Base-by-base conservation (phyloP, 1,140 invertebrate species). In the Anagrus nilaparvatae region DNA sequence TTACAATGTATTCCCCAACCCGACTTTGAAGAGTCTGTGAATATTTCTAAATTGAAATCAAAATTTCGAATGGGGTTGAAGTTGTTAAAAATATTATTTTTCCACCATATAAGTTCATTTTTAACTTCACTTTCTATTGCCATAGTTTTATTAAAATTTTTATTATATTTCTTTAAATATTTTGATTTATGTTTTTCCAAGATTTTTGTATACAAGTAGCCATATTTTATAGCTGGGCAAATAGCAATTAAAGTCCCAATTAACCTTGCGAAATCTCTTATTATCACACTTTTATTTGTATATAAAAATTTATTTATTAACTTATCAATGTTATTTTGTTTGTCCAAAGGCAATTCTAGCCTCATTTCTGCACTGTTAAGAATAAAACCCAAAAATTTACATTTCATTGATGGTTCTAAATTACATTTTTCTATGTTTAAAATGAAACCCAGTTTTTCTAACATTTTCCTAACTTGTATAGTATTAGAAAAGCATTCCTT, bases 371-470 rank as follows among this genome's bases (percentile, higher is more conserved):
- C 12, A 6, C 46, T 41, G 43, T 58, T 39, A 28, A 52, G 47
- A 12, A 48, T 36, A 39, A 57, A 57, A 3, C 55, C 46, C 32
- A 57, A 31, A 46, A 51, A 53, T 43, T 46, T 40, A 36, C 27
- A 44, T 4, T 3, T 24, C 14, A 33, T 31, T 9, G 20, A 23
- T 8, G 51, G 37, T 14, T 31, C 16, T 20, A 51, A 27, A 14
- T 40, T 35, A 46, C 43, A 47, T 38, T 53, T 48, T 25, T 30
- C 19, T 2, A 28, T 3, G 43, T 55, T 58, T 9, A 52, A 33
- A 21, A 45, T 39, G 38, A 58, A 55, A 9, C 53, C 55, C 24
- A 57, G 45, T 4, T 29, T 48, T 32, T 49, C 27, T 24, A 58
- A 25, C 2, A 51, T 19, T 16, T 40, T n/a, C 29, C 33, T 32